Evolutionary conservation across 2,113 vertebrate genomes (phyloP).

Genomic region (Camelus bactrianus): DNA sequence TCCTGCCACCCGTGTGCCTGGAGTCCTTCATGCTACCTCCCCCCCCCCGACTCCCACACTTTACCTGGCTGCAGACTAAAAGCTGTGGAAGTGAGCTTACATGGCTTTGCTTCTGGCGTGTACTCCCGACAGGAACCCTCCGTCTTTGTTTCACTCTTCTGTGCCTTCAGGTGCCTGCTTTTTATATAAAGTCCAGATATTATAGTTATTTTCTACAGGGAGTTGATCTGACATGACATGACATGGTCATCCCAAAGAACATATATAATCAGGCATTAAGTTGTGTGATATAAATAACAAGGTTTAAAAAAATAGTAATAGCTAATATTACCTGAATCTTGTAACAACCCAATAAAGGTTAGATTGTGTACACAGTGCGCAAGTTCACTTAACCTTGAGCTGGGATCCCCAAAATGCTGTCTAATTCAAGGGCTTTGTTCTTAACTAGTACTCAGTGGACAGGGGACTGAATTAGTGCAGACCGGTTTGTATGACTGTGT

Average conservation of each 20-base stretch:
- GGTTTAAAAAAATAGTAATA: not conserved
- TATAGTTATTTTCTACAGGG: not conserved
- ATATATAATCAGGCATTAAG: not conserved
- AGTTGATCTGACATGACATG: not conserved
- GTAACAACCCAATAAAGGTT: not conserved
- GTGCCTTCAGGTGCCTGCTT: not conserved
- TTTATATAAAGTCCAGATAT: not conserved
- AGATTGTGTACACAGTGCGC: not conserved
- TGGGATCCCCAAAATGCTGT: not conserved
- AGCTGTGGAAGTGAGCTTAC: not conserved
- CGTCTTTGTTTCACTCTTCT: not conserved
- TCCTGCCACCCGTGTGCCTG: too few relatives aligned
- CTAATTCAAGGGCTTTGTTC: not conserved
- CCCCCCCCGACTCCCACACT: not conserved
- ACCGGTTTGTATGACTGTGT: not conserved
- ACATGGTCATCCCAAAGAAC: too few relatives aligned
- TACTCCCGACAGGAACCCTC: not conserved
- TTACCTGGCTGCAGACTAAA: not conserved
- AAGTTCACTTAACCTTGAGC: not conserved
- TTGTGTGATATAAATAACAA: not conserved
- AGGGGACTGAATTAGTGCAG: not conserved
- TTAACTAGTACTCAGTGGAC: not conserved
- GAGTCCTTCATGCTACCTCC: accelerated
- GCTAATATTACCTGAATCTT: not conserved
- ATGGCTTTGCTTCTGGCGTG: too few relatives aligned